These are phyloP conservation scores for Sinonovacula constricta DNA, from an alignment of 1,140 invertebrate species.

Conservation along the genomic window DNA sequence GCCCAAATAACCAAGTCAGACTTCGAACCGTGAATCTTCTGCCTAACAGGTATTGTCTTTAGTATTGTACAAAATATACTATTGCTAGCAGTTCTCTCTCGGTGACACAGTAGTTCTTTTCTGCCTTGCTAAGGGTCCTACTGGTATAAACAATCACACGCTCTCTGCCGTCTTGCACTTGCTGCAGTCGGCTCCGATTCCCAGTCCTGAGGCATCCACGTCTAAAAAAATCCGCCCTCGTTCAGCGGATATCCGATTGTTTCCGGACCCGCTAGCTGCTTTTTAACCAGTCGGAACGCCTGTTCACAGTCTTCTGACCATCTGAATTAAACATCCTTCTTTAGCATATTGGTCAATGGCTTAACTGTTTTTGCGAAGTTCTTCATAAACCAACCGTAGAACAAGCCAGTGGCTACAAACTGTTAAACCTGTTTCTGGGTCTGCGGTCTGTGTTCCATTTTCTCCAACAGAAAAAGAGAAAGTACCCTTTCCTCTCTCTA, in stretches of 20 bases:
- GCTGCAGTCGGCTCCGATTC: conserved; percentile 61
- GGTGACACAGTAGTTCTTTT: conserved; percentile 78
- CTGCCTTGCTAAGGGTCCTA: conserved; percentile 59
- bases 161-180: conserved; percentile 57
- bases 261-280: conserved; percentile 20
- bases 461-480: no score
- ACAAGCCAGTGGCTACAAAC: conserved; percentile 1
- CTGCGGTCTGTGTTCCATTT: no score
- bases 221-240: conserved; percentile 51
- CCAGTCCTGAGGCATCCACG: conserved; percentile 55
- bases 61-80: conserved; percentile 31
- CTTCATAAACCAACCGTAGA: conserved; percentile 4
- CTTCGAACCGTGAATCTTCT: conserved; percentile 46
- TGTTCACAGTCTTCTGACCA: neutral
- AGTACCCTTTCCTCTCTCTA: no score
- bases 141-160: conserved; percentile 55
- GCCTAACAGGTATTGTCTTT: conserved; percentile 54
- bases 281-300: conserved; percentile 22
- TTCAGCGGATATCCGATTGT: conserved; percentile 5
- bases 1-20: conserved; percentile 50
- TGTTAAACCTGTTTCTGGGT: neutral
- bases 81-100: conserved; percentile 57
- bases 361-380: conserved; percentile 3
- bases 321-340: conserved; percentile 7
- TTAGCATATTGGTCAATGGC: conserved; percentile 2